Percentiles rank a stretch among this genome's conserved stretches.
Evolutionary conservation across 2,888 invertebrate genomes (phyloP).

Genomic region (Campoplex capitator): DNA sequence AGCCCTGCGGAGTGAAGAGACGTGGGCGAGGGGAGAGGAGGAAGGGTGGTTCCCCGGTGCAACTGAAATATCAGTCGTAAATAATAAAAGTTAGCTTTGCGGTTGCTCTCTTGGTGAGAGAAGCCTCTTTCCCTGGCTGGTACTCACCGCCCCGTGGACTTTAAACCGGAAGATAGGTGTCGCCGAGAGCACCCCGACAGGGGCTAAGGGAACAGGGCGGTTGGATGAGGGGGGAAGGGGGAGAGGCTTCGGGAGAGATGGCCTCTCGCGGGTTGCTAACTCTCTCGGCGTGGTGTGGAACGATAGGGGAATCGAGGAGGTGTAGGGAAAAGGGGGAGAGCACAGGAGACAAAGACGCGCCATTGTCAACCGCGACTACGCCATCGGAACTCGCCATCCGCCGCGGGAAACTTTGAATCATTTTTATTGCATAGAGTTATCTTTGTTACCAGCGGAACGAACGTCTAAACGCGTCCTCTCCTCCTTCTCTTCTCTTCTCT

Average conservation of each 20-base stretch:
- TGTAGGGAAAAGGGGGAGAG: conserved; percentile 52
- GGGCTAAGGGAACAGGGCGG: conserved; percentile 63
- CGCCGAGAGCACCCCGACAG: conserved; percentile 82
- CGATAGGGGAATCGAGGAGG: conserved; percentile 64
- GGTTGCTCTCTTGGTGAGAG: conserved; percentile 81
- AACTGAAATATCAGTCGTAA: conserved; percentile 84
- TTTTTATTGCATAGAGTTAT: conserved; percentile 85
- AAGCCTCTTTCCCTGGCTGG: neutral
- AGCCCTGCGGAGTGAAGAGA: conserved; percentile 10
- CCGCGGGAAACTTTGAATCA: conserved; percentile 85
- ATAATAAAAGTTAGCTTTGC: conserved; percentile 84
- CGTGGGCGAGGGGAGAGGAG: conserved; percentile 34
- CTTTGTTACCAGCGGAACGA: conserved; percentile 84
- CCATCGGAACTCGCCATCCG: conserved; percentile 84
- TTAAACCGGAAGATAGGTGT: conserved; percentile 85
- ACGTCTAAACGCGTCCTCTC: conserved; percentile 83
- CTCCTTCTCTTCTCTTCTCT: conserved; percentile 72
- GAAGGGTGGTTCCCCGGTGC: conserved; percentile 68
- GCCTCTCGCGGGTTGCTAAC: conserved; percentile 38
- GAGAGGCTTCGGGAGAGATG: conserved; percentile 51
- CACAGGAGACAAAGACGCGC: conserved; percentile 84
- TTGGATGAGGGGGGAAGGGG: conserved; percentile 25
- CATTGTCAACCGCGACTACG: conserved; percentile 83
- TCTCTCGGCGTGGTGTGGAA: conserved; percentile 5
- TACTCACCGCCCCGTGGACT: conserved; percentile 74